A percentile compares a stretch with the other conserved stretches of the same genome.
Conservation (phyloP, 2,888 invertebrate genomes). For the Polydrusus pterygomalis region DNA sequence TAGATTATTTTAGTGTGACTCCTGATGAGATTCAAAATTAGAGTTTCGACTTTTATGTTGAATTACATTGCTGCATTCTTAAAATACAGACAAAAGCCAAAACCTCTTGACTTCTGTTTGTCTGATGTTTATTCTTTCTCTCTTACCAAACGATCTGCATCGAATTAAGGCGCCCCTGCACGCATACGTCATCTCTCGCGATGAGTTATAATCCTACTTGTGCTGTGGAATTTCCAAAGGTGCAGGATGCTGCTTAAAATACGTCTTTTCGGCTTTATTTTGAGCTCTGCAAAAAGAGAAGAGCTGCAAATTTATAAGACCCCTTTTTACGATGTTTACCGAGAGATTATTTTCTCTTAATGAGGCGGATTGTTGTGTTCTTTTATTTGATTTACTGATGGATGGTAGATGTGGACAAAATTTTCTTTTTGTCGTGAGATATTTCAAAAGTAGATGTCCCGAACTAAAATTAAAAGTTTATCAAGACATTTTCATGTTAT, state of each 20-base stretch:
- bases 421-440: too few species aligned
- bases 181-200: slow-evolving; percentile 10
- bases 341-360: slow-evolving; percentile 24
- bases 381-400: neutral
- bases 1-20: too few species aligned
- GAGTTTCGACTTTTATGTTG: too few species aligned
- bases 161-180: slow-evolving; percentile 17
- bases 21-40: too few species aligned
- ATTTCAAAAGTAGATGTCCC: too few species aligned
- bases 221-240: slow-evolving; percentile 24
- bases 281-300: slow-evolving; percentile 13
- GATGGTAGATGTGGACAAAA: too few species aligned
- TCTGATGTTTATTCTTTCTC: slow-evolving; percentile 13
- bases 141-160: slow-evolving; percentile 14
- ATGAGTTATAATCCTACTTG: slow-evolving; percentile 29
- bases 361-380: slow-evolving; percentile 17
- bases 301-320: slow-evolving; percentile 26
- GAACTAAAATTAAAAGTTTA: too few species aligned
- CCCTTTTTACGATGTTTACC: slow-evolving; percentile 25
- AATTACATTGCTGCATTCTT: too few species aligned
- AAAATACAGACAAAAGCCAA: too few species aligned
- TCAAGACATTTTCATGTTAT: too few species aligned
- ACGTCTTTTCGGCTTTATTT: slow-evolving; percentile 28
- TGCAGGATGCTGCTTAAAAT: slow-evolving; percentile 20
- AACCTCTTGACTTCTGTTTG: slow-evolving; percentile 12